phyloP scores from a whole-genome alignment of 2,888 invertebrate species.

The Phortica magna region DNA sequence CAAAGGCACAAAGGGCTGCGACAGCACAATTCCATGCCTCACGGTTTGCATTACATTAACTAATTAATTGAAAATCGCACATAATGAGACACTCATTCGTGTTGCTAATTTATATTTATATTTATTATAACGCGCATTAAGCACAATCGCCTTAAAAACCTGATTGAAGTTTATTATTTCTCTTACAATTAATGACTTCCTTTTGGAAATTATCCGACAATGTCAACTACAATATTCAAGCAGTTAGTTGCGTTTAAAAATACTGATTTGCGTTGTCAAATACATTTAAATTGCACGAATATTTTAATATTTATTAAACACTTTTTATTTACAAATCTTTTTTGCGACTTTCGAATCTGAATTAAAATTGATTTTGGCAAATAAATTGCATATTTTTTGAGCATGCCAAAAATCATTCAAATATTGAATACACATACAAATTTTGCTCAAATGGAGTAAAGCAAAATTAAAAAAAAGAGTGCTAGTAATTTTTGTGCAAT shows the following conservation, averaged over 20 bases:
- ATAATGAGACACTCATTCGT: conserved; percentile 62
- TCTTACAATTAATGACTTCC: not conserved
- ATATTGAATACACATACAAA: not conserved
- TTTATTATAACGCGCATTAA: conserved; percentile 34
- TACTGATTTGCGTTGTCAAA: not conserved
- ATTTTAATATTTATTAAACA: too few relatives aligned
- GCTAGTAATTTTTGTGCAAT: not conserved
- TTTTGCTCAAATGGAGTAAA: not conserved
- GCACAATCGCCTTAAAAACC: conserved; percentile 1
- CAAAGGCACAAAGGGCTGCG: not conserved
- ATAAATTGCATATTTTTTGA: conserved; percentile 20
- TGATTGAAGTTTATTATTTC: not conserved
- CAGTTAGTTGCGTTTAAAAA: not conserved
- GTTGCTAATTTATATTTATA: conserved; percentile 65
- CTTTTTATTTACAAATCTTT: not conserved
- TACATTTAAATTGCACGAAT: too few relatives aligned
- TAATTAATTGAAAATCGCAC: conserved; percentile 67
- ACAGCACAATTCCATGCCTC: not conserved
- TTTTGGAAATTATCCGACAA: too few relatives aligned
- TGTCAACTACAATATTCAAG: too few relatives aligned
- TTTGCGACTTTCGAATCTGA: not conserved
- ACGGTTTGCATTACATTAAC: conserved; percentile 62
- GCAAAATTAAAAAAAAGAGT: not conserved
- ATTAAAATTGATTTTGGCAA: conserved; percentile 19
- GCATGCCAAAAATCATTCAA: not conserved